Evolutionary conservation across 2,113 vertebrate species (phyloP).

Genomic region (Callopanchax toddi): DNA sequence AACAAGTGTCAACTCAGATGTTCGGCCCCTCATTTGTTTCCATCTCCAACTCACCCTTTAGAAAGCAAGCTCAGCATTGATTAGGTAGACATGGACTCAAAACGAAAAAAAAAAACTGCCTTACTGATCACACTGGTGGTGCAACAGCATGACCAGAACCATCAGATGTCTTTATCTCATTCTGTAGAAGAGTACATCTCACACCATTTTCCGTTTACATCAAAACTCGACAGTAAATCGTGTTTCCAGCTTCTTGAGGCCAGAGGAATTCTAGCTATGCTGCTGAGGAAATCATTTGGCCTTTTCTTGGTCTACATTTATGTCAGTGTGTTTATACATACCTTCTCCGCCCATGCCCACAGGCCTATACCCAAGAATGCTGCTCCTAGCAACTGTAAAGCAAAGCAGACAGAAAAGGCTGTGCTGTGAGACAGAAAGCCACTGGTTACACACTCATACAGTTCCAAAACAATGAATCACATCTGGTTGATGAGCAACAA

Average conservation of each 20-base stretch:
- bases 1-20: slow-evolving; percentile 28
- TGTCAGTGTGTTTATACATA: slow-evolving; percentile 69
- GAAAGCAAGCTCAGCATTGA: too few species aligned
- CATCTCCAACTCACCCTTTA: slow-evolving; percentile 1
- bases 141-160: too few species aligned
- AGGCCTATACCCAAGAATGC: slow-evolving; percentile 88
- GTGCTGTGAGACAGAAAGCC: slow-evolving; percentile 14
- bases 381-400: slow-evolving; percentile 88
- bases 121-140: slow-evolving; percentile 8
- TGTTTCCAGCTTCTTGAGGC: slow-evolving; percentile 29
- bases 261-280: slow-evolving; percentile 59
- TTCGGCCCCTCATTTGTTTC: slow-evolving; percentile 10
- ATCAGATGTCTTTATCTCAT: too few species aligned
- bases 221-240: slow-evolving; percentile 10
- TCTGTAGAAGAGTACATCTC: not conserved
- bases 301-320: slow-evolving; percentile 16
- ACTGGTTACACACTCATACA: not conserved
- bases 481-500: too few species aligned
- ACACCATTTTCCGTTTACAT: slow-evolving; percentile 19
- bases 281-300: slow-evolving; percentile 17
- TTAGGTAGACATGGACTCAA: slow-evolving; percentile 2
- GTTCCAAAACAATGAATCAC: too few species aligned
- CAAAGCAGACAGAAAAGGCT: slow-evolving; percentile 55
- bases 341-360: slow-evolving; percentile 96
- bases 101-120: too few species aligned